These are phyloP conservation scores for Xestia c-nigrum DNA, from an alignment of 2,888 invertebrate species.

Conservation along the genomic window DNA sequence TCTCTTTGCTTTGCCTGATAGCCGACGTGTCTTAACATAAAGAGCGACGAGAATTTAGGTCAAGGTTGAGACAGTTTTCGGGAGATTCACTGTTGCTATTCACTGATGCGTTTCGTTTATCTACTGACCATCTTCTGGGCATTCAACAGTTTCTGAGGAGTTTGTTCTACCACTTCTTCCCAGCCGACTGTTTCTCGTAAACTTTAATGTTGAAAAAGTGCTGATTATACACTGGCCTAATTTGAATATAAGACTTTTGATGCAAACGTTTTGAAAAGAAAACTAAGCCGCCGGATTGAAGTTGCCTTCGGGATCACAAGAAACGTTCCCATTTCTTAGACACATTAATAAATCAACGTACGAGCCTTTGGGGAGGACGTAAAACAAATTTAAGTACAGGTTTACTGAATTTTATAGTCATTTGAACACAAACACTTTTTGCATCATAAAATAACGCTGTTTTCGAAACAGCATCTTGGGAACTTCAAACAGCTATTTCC, in stretches of 20 bases:
- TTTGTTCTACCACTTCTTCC: background rate
- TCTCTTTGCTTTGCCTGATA: conserved; percentile 33
- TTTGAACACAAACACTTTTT: background rate
- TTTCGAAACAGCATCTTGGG: background rate
- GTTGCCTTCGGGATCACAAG: background rate
- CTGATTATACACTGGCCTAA: too few species aligned
- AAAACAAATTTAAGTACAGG: conserved; percentile 3
- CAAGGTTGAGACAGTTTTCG: conserved; percentile 47
- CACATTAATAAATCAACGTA: conserved; percentile 33
- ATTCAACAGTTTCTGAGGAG: background rate
- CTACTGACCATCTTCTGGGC: conserved; percentile 28
- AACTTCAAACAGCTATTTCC: background rate
- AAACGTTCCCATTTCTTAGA: conserved; percentile 14
- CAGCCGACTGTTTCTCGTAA: background rate
- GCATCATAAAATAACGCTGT: too few species aligned
- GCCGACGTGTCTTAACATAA: conserved; percentile 31
- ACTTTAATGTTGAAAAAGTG: background rate
- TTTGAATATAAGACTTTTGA: background rate
- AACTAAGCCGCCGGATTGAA: background rate
- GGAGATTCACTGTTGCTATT: conserved; percentile 39
- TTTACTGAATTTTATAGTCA: conserved; percentile 7
- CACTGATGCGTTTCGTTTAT: conserved; percentile 44
- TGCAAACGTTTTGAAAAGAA: background rate
- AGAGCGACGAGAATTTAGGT: conserved; percentile 36
- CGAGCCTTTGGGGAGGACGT: background rate